A percentile compares a stretch with the other conserved stretches of the same genome.
These are phyloP conservation scores for Rhodinocichla rosea DNA, from an alignment of 2,113 vertebrate genomes.

Conservation along the genomic window DNA sequence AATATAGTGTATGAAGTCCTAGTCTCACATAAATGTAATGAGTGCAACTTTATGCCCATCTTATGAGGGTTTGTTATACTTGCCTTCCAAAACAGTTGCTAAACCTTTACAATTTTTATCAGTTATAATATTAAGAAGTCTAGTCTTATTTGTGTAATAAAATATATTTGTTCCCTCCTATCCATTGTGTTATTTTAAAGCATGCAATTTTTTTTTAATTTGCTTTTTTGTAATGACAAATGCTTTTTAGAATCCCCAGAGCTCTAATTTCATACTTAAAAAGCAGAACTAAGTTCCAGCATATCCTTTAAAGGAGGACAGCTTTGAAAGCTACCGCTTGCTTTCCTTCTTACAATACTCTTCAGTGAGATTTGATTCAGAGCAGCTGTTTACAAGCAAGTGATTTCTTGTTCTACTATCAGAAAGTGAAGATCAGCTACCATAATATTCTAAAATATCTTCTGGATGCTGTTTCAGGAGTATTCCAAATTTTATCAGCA, in stretches of 20 bases:
- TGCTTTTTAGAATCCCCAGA: not conserved
- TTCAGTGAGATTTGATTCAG: not conserved
- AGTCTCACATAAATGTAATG: not conserved
- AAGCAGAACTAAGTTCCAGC: not conserved
- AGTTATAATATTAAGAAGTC: not conserved
- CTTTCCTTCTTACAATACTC: not conserved
- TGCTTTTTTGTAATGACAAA: not conserved
- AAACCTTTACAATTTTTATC: not conserved
- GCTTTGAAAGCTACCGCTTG: not conserved
- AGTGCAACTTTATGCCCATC: not conserved
- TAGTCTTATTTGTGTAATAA: not conserved
- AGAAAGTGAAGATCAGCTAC: not conserved
- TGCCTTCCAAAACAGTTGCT: not conserved
- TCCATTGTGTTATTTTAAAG: not conserved
- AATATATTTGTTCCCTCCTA: not conserved
- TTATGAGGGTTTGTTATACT: not conserved
- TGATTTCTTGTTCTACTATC: not conserved
- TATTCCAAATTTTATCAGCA: not conserved
- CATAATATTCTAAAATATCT: not conserved
- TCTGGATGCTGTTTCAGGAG: not conserved
- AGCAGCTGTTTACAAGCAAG: not conserved
- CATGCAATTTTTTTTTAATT: not conserved
- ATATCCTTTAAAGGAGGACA: not conserved
- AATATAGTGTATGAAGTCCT: not conserved
- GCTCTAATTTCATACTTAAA: not conserved